Percentiles rank a stretch among this genome's conserved stretches.
phyloP scores from a whole-genome alignment of 35 echinoderm and acorn worm genomes.

The Apostichopus californicus region DNA sequence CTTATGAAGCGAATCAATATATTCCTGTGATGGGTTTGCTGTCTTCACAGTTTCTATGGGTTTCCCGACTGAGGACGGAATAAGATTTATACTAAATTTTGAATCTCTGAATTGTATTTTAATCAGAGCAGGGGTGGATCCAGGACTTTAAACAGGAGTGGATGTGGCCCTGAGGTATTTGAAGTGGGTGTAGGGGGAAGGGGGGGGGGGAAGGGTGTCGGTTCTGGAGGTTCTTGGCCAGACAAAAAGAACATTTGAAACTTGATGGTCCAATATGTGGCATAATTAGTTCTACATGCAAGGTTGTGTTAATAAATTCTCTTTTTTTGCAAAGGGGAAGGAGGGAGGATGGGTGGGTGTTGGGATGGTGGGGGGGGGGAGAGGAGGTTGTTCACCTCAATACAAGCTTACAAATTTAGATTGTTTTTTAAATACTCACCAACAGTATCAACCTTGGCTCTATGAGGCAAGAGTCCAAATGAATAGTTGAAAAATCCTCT shows the following conservation, averaged over 20 bases:
- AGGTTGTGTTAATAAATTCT: too few relatives aligned
- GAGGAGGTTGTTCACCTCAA: neutral
- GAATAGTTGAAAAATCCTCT: conserved; percentile 91
- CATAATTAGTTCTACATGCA: too few relatives aligned
- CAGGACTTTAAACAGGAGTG: neutral
- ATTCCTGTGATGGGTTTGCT: conserved; percentile 63
- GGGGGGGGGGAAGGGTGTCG: neutral
- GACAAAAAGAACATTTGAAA: too few relatives aligned
- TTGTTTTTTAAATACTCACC: conserved; percentile 47
- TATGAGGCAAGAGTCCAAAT: conserved; percentile 77
- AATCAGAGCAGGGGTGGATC: too few relatives aligned
- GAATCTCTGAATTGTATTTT: too few relatives aligned
- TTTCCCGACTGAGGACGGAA: conserved; percentile 67
- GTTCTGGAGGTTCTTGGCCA: neutral
- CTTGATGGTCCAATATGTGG: too few relatives aligned
- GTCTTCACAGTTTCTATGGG: conserved; percentile 76
- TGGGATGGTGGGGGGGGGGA: too few relatives aligned
- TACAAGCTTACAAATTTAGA: neutral
- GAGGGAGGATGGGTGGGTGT: neutral
- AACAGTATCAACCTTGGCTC: conserved; percentile 75
- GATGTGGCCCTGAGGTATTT: neutral
- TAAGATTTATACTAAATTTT: neutral
- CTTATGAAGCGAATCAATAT: conserved; percentile 67
- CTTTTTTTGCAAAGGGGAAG: too few relatives aligned
- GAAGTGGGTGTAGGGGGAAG: neutral